Conservation (phyloP, 2,888 invertebrate species). For the Dorcus parallelipipedus region DNA sequence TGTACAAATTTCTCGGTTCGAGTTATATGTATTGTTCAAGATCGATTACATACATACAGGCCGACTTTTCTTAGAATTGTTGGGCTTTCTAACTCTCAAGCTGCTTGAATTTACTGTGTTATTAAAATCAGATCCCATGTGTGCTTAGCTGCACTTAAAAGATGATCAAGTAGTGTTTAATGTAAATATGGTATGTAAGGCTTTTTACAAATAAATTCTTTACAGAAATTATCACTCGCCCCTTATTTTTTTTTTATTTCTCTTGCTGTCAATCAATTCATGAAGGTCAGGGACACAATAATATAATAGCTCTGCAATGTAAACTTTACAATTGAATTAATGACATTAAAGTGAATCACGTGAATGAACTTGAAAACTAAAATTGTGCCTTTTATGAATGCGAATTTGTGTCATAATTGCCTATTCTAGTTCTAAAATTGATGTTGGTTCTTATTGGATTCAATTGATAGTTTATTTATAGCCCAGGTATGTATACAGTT, state of each 20-base stretch:
- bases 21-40: too few relatives aligned
- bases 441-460: not conserved
- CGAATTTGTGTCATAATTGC: not conserved
- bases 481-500: too few relatives aligned
- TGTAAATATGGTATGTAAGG: slow-evolving; percentile 50
- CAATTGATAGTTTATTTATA: too few relatives aligned
- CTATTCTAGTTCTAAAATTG: not conserved
- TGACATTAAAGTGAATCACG: too few relatives aligned
- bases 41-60: not conserved
- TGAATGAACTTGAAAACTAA: too few relatives aligned
- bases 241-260: slow-evolving; percentile 16
- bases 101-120: slow-evolving; percentile 20
- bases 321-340: too few relatives aligned
- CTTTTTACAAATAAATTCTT: slow-evolving; percentile 49
- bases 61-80: slow-evolving; percentile 11
- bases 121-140: slow-evolving; percentile 31
- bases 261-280: not conserved
- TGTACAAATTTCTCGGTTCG: too few relatives aligned
- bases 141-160: slow-evolving; percentile 40
- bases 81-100: slow-evolving; percentile 2
- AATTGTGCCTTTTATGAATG: too few relatives aligned
- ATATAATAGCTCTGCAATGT: too few relatives aligned
- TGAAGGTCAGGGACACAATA: too few relatives aligned
- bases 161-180: slow-evolving; percentile 35
- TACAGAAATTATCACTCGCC: slow-evolving; percentile 27